Conservation (phyloP, 2,113 vertebrate genomes). For the Phrynosoma platyrhinos region DNA sequence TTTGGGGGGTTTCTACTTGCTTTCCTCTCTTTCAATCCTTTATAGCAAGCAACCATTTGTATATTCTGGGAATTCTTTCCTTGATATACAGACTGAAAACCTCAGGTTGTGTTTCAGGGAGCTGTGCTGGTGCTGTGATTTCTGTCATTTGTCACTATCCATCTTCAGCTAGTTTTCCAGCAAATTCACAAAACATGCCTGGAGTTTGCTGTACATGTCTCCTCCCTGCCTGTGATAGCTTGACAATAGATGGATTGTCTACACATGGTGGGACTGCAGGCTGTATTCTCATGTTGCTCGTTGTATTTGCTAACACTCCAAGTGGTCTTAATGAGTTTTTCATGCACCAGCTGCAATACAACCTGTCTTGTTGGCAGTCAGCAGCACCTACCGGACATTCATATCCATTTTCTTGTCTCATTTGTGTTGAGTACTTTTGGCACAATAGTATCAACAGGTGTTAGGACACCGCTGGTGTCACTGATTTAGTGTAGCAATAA, state of each 20-base stretch:
- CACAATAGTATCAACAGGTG: conserved; percentile 12
- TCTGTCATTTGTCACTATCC: accelerated
- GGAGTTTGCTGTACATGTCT: conserved; percentile 26
- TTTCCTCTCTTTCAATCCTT: background rate
- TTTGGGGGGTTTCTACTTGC: background rate
- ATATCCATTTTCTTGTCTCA: background rate
- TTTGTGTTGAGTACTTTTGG: conserved; percentile 48
- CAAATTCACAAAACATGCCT: background rate
- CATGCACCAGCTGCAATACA: conserved; percentile 50
- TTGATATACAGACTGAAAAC: background rate
- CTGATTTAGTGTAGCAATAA: conserved; percentile 18
- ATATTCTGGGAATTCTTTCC: background rate
- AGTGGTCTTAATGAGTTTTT: conserved; percentile 64
- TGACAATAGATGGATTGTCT: conserved; percentile 32
- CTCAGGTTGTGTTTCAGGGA: background rate
- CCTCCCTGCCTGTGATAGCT: background rate
- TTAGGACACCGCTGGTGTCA: background rate
- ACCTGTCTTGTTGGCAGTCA: conserved; percentile 43
- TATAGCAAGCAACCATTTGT: background rate
- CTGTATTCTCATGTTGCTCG: conserved; percentile 50
- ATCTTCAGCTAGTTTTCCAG: conserved; percentile 4
- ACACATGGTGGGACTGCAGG: conserved; percentile 1
- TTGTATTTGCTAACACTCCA: conserved; percentile 50
- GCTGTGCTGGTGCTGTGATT: background rate
- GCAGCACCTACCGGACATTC: background rate